These are phyloP conservation scores for Atta texana DNA, from an alignment of 1,140 invertebrate genomes.

Conservation along the genomic window DNA sequence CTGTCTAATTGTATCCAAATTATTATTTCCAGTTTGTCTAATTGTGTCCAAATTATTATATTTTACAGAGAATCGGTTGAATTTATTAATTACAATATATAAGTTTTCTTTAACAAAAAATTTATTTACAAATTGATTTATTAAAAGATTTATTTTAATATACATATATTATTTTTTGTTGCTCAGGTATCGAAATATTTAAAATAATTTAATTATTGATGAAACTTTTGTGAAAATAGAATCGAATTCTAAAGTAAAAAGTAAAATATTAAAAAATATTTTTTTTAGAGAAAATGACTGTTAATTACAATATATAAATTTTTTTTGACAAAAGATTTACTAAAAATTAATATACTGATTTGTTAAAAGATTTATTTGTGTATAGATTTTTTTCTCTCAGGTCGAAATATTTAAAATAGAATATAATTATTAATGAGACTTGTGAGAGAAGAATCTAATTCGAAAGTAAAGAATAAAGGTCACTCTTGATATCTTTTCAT, in stretches of 20 bases:
- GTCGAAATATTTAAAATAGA: neutral
- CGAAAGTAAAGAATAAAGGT: neutral
- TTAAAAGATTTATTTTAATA: too few species aligned
- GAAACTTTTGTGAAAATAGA: neutral
- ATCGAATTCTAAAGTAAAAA: neutral
- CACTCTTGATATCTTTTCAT: neutral
- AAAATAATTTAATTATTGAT: neutral
- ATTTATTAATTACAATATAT: conserved; percentile 6
- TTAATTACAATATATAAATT: neutral
- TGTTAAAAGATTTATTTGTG: too few species aligned
- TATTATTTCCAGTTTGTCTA: conserved; percentile 25
- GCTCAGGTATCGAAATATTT: neutral
- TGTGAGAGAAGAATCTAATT: neutral
- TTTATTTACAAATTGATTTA: neutral
- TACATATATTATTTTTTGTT: neutral
- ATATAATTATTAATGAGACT: neutral
- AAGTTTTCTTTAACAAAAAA: neutral
- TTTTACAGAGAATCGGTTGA: neutral
- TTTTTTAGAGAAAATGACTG: neutral
- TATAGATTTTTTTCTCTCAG: neutral
- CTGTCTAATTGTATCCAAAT: conserved; percentile 34
- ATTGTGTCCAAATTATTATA: conserved; percentile 28
- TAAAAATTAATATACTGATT: too few species aligned
- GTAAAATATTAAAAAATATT: neutral
- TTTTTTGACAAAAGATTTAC: neutral